Percentiles rank a stretch among this genome's conserved stretches.
Conservation (phyloP, 2,113 vertebrate species). For the Nycticorax nycticorax region DNA sequence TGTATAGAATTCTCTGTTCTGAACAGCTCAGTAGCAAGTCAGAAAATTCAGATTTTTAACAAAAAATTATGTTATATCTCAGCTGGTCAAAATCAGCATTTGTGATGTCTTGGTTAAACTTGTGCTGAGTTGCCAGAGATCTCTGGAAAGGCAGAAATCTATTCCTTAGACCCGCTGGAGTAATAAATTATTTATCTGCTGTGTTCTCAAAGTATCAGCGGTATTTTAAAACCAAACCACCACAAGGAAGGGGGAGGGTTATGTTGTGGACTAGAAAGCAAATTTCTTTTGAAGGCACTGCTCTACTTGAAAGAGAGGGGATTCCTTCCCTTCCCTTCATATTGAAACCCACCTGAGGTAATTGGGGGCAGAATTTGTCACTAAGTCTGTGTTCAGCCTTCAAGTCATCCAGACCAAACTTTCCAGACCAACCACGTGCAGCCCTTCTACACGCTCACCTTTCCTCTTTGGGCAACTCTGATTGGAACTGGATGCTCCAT, state of each 20-base stretch:
- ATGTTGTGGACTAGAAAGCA: not conserved
- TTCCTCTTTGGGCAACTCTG: not conserved
- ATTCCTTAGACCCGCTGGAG: not conserved
- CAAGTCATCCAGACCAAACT: not conserved
- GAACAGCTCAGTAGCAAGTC: not conserved
- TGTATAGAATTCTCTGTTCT: not conserved
- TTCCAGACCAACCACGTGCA: rapidly evolving
- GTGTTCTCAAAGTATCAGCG: not conserved
- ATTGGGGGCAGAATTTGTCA: not conserved
- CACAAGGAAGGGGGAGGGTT: not conserved
- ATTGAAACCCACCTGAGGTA: not conserved
- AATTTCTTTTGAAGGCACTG: not conserved
- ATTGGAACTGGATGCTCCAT: not conserved
- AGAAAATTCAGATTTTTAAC: not conserved
- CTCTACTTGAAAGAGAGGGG: not conserved
- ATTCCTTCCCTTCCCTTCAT: not conserved
- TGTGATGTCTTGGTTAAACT: not conserved
- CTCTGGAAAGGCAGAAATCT: not conserved
- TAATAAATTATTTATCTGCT: no score
- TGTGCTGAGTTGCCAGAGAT: not conserved
- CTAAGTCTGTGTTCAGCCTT: not conserved
- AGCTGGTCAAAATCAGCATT: not conserved
- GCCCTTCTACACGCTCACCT: not conserved
- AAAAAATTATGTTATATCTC: not conserved
- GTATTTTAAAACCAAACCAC: not conserved